phyloP scores from a whole-genome alignment of 2,888 invertebrate genomes.

The Limnephilus marmoratus region DNA sequence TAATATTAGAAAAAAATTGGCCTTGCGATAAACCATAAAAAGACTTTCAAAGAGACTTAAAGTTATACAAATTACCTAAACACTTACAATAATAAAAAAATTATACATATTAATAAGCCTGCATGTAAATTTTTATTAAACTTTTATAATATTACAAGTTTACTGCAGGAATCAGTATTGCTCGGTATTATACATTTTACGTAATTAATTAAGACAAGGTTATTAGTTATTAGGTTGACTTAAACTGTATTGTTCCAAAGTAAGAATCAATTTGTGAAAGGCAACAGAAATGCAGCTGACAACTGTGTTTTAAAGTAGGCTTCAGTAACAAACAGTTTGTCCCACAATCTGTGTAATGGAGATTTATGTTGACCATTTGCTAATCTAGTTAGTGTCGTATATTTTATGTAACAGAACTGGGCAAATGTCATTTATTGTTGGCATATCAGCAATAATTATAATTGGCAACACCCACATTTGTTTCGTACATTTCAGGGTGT shows the following conservation, averaged over 20 bases:
- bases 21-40: background rate
- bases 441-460: background rate
- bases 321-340: background rate
- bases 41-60: background rate
- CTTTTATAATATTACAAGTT: background rate
- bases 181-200: background rate
- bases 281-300: background rate
- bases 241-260: background rate
- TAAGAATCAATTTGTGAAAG: background rate
- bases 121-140: background rate
- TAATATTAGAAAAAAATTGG: background rate
- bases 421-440: background rate
- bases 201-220: background rate
- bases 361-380: background rate
- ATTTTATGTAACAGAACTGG: background rate
- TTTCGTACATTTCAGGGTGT: background rate
- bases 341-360: background rate
- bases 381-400: background rate
- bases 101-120: slow-evolving; percentile 7
- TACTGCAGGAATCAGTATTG: slow-evolving; percentile 2
- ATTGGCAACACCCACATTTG: background rate
- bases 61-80: background rate
- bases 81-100: background rate
- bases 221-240: background rate
- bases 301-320: background rate